A percentile compares a stretch with the other conserved stretches of the same genome.
Evolutionary conservation across 2,888 invertebrate genomes (phyloP).

Genomic region (Brachyptera risi): DNA sequence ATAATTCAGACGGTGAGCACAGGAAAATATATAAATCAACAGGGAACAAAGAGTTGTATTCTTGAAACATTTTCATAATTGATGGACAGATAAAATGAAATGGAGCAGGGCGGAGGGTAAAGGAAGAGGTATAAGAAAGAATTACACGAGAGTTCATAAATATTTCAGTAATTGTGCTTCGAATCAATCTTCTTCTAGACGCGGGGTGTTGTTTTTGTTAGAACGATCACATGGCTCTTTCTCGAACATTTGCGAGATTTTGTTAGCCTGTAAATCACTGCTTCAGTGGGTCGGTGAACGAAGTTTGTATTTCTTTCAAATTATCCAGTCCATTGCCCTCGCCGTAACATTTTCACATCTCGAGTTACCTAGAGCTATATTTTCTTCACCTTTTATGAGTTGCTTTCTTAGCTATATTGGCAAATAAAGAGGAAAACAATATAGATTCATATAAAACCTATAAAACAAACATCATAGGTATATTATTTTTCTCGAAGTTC

Average conservation of each 20-base stretch:
- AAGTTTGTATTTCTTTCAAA: not conserved
- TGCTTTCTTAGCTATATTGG: not conserved
- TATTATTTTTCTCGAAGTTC: too few species aligned
- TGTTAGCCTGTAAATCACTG: not conserved
- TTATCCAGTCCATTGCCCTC: not conserved
- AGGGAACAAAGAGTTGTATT: not conserved
- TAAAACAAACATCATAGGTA: too few species aligned
- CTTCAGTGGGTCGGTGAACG: not conserved
- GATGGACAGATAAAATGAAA: constrained; percentile 1
- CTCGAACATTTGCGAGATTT: not conserved
- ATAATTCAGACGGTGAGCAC: too few species aligned
- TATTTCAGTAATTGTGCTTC: constrained; percentile 13
- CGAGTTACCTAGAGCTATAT: too few species aligned
- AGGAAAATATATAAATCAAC: too few species aligned
- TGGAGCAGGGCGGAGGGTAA: not conserved
- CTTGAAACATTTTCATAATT: constrained; percentile 3
- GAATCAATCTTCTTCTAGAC: constrained; percentile 12
- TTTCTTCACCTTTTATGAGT: not conserved
- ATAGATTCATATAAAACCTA: too few species aligned
- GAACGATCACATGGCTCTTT: not conserved
- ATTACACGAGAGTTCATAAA: constrained; percentile 14
- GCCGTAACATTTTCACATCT: not conserved
- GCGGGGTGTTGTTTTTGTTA: too few species aligned
- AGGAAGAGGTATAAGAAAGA: too few species aligned
- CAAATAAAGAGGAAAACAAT: too few species aligned